These are phyloP conservation scores for Bujurquina vittata DNA, from an alignment of 2,113 vertebrate species.

Conservation along the genomic window DNA sequence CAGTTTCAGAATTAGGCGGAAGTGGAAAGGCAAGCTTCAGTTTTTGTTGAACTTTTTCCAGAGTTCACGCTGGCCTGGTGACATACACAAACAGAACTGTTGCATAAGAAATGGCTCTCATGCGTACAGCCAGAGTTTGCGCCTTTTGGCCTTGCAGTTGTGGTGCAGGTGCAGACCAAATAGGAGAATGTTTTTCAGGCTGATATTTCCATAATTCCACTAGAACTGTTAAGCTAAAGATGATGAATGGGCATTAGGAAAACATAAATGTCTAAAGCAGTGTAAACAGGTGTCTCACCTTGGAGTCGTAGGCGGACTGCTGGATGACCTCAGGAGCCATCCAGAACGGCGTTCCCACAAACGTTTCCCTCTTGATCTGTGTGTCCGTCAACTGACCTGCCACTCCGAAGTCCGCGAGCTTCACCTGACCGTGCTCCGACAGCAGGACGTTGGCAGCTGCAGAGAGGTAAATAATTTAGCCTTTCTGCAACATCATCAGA, in stretches of 20 bases:
- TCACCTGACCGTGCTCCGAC: constrained; percentile 90
- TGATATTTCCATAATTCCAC: not conserved
- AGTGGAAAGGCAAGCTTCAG: not conserved
- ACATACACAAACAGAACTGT: not conserved
- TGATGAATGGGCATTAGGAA: not conserved
- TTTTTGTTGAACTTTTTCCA: not conserved
- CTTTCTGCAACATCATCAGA: not conserved
- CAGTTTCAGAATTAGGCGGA: not conserved
- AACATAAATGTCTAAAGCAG: not conserved
- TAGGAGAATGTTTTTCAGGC: not conserved
- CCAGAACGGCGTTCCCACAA: constrained; percentile 85
- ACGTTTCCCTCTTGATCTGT: constrained; percentile 94
- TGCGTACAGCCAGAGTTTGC: not conserved
- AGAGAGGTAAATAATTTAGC: not conserved
- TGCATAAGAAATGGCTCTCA: not conserved
- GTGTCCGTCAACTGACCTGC: constrained; percentile 89
- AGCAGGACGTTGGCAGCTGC: constrained; percentile 85
- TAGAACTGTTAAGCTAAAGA: not conserved
- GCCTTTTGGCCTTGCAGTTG: not conserved
- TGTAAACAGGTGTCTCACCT: constrained; percentile 68
- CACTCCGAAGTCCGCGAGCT: constrained; percentile 94
- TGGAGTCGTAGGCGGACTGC: constrained; percentile 93
- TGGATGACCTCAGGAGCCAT: constrained; percentile 97
- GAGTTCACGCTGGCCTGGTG: not conserved
- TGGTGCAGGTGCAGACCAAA: not conserved